These are phyloP conservation scores for Pleuronectes platessa DNA, from an alignment of 2,113 vertebrate species.

Conservation along the genomic window DNA sequence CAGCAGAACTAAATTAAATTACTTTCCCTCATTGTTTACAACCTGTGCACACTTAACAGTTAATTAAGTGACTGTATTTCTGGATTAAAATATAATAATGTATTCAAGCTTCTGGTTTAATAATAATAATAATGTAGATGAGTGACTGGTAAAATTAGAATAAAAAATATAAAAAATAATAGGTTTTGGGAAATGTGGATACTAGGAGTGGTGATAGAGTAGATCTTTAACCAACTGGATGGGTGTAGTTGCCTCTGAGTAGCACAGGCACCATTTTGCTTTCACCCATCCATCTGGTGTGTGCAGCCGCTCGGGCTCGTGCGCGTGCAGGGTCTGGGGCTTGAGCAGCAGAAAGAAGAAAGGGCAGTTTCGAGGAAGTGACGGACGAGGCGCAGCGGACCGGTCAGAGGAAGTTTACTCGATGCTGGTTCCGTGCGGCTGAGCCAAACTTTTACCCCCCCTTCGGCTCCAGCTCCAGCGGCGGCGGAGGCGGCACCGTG, in stretches of 20 bases:
- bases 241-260: not conserved
- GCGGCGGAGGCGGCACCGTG: slow-evolving; percentile 58
- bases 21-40: too few relatives aligned
- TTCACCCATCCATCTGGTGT: slow-evolving; percentile 8
- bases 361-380: slow-evolving; percentile 82
- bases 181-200: not conserved
- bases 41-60: too few relatives aligned
- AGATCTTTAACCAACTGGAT: not conserved
- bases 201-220: not conserved
- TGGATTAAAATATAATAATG: too few relatives aligned
- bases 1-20: too few relatives aligned
- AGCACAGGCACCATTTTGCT: slow-evolving; percentile 46
- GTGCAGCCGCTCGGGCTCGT: slow-evolving; percentile 19
- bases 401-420: slow-evolving; percentile 84
- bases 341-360: slow-evolving; percentile 68
- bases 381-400: slow-evolving; percentile 73
- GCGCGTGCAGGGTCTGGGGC: slow-evolving; percentile 37
- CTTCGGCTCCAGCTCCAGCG: too few relatives aligned
- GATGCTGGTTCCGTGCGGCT: slow-evolving; percentile 67
- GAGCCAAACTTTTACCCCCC: slow-evolving; percentile 78
- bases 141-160: too few relatives aligned
- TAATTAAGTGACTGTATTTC: too few relatives aligned
- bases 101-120: too few relatives aligned
- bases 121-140: too few relatives aligned
- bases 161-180: too few relatives aligned